A percentile compares a stretch with the other conserved stretches of the same genome.
phyloP scores from a whole-genome alignment of 2,113 vertebrate species.

The Chionodraco myersi region DNA sequence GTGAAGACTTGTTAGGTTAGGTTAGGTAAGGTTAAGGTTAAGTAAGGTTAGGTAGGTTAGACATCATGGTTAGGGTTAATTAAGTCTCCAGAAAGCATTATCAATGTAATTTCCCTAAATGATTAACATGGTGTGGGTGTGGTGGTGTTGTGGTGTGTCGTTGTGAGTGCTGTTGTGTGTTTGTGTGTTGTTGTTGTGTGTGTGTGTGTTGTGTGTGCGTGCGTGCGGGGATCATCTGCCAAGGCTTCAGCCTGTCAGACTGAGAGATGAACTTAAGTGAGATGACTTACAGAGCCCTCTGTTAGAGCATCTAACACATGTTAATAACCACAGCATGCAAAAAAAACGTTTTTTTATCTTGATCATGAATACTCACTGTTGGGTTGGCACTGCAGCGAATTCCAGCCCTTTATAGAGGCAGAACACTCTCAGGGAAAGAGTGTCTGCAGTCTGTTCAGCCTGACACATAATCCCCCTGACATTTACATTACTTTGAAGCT shows the following conservation, averaged over 20 bases:
- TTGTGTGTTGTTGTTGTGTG: too few relatives aligned
- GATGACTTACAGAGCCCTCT: slow-evolving; percentile 18
- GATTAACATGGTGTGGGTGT: too few relatives aligned
- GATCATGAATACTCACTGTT: background rate
- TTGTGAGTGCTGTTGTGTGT: too few relatives aligned
- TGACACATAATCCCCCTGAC: background rate
- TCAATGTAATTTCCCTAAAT: too few relatives aligned
- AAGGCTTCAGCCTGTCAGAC: slow-evolving; percentile 11
- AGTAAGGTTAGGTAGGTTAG: too few relatives aligned
- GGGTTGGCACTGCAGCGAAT: slow-evolving; percentile 18
- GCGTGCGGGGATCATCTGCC: background rate
- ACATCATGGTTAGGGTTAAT: too few relatives aligned
- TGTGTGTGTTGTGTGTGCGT: too few relatives aligned
- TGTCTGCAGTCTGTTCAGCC: slow-evolving; percentile 5
- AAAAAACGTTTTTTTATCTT: slow-evolving; percentile 2
- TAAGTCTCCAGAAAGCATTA: too few relatives aligned
- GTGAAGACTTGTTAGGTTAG: too few relatives aligned
- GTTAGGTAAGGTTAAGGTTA: too few relatives aligned
- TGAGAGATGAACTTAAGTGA: slow-evolving; percentile 19
- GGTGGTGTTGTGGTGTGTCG: too few relatives aligned
- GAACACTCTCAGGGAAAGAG: background rate
- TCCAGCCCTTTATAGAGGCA: background rate
- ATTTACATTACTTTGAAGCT: slow-evolving; percentile 8
- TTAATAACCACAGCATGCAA: slow-evolving; percentile 6
- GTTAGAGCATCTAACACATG: background rate